Conservation (phyloP, 2,888 invertebrate species). For the Xestia xanthographa region DNA sequence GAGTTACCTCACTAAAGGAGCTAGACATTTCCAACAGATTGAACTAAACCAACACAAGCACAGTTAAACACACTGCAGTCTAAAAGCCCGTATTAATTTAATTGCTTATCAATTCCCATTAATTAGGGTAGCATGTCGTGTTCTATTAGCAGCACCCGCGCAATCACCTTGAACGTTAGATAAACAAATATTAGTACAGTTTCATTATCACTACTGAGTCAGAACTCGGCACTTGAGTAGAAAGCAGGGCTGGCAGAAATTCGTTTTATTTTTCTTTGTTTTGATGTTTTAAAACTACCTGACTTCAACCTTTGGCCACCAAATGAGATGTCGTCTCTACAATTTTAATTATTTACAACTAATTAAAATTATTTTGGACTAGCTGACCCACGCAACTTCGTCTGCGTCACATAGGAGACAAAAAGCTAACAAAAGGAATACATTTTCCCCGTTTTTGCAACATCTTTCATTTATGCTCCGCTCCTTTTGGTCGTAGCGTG, state of each 20-base stretch:
- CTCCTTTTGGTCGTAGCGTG: too few relatives aligned
- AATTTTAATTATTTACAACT: too few relatives aligned
- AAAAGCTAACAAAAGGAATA: too few relatives aligned
- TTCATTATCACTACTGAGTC: constrained; percentile 56
- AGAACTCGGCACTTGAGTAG: constrained; percentile 26
- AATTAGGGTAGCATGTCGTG: constrained; percentile 48
- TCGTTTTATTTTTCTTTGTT: not conserved
- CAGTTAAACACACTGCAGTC: constrained; percentile 20
- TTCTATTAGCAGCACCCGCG: constrained; percentile 40
- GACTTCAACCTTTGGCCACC: too few relatives aligned
- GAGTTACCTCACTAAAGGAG: not conserved
- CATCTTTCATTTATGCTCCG: too few relatives aligned
- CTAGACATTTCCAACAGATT: not conserved
- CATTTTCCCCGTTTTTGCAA: too few relatives aligned
- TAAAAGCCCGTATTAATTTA: constrained; percentile 27
- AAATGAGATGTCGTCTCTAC: too few relatives aligned
- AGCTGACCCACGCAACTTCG: too few relatives aligned
- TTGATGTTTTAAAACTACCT: not conserved
- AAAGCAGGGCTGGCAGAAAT: constrained; percentile 7
- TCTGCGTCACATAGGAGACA: too few relatives aligned
- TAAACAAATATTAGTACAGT: constrained; percentile 46
- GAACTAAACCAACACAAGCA: constrained; percentile 7
- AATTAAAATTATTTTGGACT: too few relatives aligned
- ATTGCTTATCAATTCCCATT: constrained; percentile 51
- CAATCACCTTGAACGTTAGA: constrained; percentile 44